A percentile compares a stretch with the other conserved stretches of the same genome.
Evolutionary conservation across 2,888 invertebrate genomes (phyloP).

Genomic region (Eupithecia tripunctaria): DNA sequence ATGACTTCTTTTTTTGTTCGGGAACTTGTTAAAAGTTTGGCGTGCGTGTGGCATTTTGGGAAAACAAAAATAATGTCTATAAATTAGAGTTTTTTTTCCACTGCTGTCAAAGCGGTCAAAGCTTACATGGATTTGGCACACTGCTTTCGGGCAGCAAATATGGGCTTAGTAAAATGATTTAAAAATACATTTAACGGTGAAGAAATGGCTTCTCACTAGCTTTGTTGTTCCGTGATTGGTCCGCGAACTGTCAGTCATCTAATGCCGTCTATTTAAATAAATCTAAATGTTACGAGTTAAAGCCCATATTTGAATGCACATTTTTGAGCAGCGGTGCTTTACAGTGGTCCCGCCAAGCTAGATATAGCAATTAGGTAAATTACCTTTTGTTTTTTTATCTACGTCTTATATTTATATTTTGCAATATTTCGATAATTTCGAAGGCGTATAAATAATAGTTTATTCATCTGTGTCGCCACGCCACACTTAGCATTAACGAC

Average conservation of each 20-base stretch:
- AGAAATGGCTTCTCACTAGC: too few relatives aligned
- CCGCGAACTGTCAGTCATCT: too few relatives aligned
- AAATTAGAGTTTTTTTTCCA: background rate
- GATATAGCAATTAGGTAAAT: background rate
- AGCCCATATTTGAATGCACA: too few relatives aligned
- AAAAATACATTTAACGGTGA: too few relatives aligned
- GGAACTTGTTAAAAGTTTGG: background rate
- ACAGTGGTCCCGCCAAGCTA: too few relatives aligned
- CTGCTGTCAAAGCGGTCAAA: background rate
- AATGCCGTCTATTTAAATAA: too few relatives aligned
- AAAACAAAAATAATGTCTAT: background rate
- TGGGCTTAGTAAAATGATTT: too few relatives aligned
- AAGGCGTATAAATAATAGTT: background rate
- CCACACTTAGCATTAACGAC: background rate
- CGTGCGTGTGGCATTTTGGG: background rate
- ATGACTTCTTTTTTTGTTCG: slow-evolving; percentile 2
- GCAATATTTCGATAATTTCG: background rate
- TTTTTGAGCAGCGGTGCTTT: too few relatives aligned
- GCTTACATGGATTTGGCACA: background rate
- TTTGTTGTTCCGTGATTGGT: too few relatives aligned
- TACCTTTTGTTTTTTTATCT: background rate
- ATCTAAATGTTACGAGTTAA: too few relatives aligned
- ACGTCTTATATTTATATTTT: background rate
- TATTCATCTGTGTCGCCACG: background rate
- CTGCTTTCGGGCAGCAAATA: background rate